Percentiles rank a stretch among this genome's conserved stretches.
Evolutionary conservation across 2,888 invertebrate genomes (phyloP).

Genomic region (Tetragnatha montana): DNA sequence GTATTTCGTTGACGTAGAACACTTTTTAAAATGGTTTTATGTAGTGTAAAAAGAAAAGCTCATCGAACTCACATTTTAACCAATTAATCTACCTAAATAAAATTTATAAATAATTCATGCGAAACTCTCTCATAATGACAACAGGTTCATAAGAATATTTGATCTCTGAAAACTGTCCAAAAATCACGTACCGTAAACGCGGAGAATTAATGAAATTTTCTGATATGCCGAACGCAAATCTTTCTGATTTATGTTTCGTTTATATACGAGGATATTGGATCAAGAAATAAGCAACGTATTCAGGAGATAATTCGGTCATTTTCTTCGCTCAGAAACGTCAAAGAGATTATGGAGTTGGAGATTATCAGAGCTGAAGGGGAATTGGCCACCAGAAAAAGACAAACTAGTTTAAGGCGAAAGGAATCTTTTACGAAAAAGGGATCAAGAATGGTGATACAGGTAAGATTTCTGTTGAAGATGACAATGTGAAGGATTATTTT

Average conservation of each 20-base stretch:
- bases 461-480: not conserved
- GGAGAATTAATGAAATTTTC: not conserved
- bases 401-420: conserved; percentile 55
- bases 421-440: conserved; percentile 63
- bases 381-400: conserved; percentile 48
- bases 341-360: conserved; percentile 65
- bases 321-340: conserved; percentile 39
- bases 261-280: not conserved
- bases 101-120: too few relatives aligned
- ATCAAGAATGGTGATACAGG: conserved; percentile 58
- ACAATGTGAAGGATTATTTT: too few relatives aligned
- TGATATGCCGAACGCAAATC: not conserved
- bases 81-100: too few relatives aligned
- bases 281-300: not conserved
- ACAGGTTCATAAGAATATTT: not conserved
- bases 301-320: not conserved
- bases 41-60: too few relatives aligned
- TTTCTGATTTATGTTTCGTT: not conserved
- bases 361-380: conserved; percentile 54
- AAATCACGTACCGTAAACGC: not conserved
- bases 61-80: too few relatives aligned
- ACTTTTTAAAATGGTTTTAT: too few relatives aligned
- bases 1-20: too few relatives aligned
- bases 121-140: too few relatives aligned
- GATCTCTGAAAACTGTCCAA: not conserved